phyloP scores from a whole-genome alignment of 2,888 invertebrate genomes.

The Epiperipatus broadwayi region DNA sequence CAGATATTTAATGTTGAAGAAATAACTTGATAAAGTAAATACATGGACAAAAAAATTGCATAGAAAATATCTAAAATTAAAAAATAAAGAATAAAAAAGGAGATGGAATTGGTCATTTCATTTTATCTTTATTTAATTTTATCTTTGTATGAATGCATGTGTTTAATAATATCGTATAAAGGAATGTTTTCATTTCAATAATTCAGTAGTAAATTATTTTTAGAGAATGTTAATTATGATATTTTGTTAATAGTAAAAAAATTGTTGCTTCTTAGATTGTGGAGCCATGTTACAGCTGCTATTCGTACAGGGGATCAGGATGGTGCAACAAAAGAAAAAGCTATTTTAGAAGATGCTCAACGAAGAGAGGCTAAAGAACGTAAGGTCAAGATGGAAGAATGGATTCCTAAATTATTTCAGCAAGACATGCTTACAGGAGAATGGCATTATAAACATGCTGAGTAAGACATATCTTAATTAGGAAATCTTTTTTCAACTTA shows the following conservation, averaged over 20 bases:
- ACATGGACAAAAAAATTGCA: too few species aligned
- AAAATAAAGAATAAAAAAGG: too few species aligned
- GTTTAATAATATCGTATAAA: too few species aligned
- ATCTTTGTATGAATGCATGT: too few species aligned
- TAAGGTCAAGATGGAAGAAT: slow-evolving; percentile 41
- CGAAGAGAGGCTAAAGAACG: slow-evolving; percentile 50
- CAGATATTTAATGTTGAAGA: too few species aligned
- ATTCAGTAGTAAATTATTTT: too few species aligned
- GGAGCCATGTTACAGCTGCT: slow-evolving; percentile 68
- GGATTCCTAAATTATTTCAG: slow-evolving; percentile 55
- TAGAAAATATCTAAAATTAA: too few species aligned
- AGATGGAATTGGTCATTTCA: too few species aligned
- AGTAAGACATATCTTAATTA: slow-evolving; percentile 28
- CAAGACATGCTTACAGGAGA: slow-evolving; percentile 36
- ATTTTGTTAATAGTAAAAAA: neutral
- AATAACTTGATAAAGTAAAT: too few species aligned
- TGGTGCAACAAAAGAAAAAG: slow-evolving; percentile 87
- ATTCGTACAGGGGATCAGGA: slow-evolving; percentile 61
- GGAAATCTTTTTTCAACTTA: too few species aligned
- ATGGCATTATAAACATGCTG: slow-evolving; percentile 57
- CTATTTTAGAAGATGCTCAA: slow-evolving; percentile 67
- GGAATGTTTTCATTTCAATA: too few species aligned
- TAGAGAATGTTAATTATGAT: neutral
- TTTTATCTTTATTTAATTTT: too few species aligned
- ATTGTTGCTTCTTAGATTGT: slow-evolving; percentile 35